These are phyloP conservation scores for Chrysolina haemoptera DNA, from an alignment of 2,888 invertebrate genomes.

Conservation along the genomic window DNA sequence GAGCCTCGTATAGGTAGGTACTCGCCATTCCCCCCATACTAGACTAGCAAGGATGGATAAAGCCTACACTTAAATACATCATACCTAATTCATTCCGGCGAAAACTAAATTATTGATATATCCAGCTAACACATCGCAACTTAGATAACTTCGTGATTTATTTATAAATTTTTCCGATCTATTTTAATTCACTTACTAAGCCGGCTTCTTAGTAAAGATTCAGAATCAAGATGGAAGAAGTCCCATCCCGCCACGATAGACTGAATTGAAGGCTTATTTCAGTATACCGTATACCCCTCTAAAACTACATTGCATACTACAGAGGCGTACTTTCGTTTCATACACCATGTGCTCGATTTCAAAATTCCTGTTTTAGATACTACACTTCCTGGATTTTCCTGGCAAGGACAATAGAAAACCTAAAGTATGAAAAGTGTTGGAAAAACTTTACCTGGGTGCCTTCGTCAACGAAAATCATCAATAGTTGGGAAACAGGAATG, in stretches of 20 bases:
- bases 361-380: not conserved
- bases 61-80: slow-evolving; percentile 69
- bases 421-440: not conserved
- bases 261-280: slow-evolving; percentile 70
- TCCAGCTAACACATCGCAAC: slow-evolving; percentile 63
- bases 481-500: slow-evolving; percentile 32
- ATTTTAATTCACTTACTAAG: slow-evolving; percentile 72
- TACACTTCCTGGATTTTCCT: not conserved
- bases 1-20: slow-evolving; percentile 76
- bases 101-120: slow-evolving; percentile 74
- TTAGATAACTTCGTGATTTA: slow-evolving; percentile 54
- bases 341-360: slow-evolving; percentile 45
- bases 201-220: slow-evolving; percentile 82
- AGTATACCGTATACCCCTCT: slow-evolving; percentile 71
- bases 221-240: slow-evolving; percentile 84
- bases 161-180: slow-evolving; percentile 55
- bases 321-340: slow-evolving; percentile 67
- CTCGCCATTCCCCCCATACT: slow-evolving; percentile 77
- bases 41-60: slow-evolving; percentile 67
- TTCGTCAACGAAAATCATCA: slow-evolving; percentile 24
- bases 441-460: slow-evolving; percentile 41
- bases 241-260: slow-evolving; percentile 78
- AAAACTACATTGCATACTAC: slow-evolving; percentile 73
- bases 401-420: slow-evolving; percentile 1
- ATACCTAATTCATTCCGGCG: slow-evolving; percentile 84